Evolutionary conservation across 1,140 invertebrate genomes (phyloP).

Genomic region (Leptestheria dahalacensis): DNA sequence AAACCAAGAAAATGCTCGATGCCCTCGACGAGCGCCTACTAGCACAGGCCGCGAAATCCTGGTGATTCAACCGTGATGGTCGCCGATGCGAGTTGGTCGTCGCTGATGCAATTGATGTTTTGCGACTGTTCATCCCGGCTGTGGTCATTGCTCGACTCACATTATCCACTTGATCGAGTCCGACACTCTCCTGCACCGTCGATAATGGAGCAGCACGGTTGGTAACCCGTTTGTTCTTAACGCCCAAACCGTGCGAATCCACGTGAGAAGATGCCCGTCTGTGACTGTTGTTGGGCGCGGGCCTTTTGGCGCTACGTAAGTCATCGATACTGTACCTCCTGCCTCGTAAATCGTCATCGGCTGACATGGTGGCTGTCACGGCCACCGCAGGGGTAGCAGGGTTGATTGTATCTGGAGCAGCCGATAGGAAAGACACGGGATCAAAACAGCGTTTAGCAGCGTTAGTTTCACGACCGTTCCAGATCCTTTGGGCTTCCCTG

Average conservation of each 20-base stretch:
- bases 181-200: background rate
- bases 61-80: background rate
- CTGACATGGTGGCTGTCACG: background rate
- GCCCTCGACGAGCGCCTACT: conserved; percentile 7
- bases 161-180: background rate
- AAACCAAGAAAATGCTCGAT: conserved; percentile 11
- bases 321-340: conserved; percentile 12
- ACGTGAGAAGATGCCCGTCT: background rate
- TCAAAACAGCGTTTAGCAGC: background rate
- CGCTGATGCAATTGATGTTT: too few relatives aligned
- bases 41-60: background rate
- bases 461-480: background rate
- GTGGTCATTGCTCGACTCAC: conserved; percentile 5
- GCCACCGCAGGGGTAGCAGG: background rate
- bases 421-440: background rate
- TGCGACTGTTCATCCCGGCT: background rate
- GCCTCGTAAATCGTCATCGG: background rate
- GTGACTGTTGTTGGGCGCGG: background rate
- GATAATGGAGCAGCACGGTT: background rate
- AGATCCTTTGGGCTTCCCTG: conserved; percentile 11
- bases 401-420: background rate
- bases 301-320: background rate
- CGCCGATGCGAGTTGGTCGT: background rate
- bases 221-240: background rate
- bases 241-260: background rate